phyloP scores from a whole-genome alignment of 2,888 invertebrate genomes.

The Cylloceria caligata region DNA sequence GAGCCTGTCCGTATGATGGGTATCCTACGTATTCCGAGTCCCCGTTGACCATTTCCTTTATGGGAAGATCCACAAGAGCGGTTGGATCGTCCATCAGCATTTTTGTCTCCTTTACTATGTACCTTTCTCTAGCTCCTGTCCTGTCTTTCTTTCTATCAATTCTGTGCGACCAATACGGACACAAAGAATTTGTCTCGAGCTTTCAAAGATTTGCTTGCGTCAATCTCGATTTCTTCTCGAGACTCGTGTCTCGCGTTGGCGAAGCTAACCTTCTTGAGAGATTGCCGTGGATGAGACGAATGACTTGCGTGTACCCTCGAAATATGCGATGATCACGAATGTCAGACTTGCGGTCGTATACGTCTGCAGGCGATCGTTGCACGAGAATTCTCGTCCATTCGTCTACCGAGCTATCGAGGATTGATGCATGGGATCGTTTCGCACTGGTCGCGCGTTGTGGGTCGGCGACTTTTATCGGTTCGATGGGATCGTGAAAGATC shows the following conservation, averaged over 20 bases:
- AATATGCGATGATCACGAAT: constrained; percentile 22
- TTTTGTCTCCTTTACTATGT: constrained; percentile 44
- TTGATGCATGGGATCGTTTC: constrained; percentile 71
- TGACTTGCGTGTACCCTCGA: constrained; percentile 6
- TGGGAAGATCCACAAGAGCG: constrained; percentile 39
- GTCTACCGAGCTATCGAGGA: constrained; percentile 63
- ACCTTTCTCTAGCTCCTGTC: background rate
- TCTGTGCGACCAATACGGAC: constrained; percentile 73
- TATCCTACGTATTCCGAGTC: constrained; percentile 26
- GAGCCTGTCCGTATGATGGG: background rate
- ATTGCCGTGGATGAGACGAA: constrained; percentile 17
- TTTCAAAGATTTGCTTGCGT: constrained; percentile 77
- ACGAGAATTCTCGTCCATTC: constrained; percentile 12
- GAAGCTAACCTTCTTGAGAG: constrained; percentile 17
- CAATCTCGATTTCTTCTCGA: constrained; percentile 41
- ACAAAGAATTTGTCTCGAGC: constrained; percentile 78
- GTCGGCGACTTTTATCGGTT: constrained; percentile 19
- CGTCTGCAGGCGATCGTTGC: background rate
- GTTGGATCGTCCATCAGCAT: constrained; percentile 73
- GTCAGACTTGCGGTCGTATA: background rate
- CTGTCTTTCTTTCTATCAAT: no score
- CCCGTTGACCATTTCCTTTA: constrained; percentile 54
- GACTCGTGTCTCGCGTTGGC: constrained; percentile 17
- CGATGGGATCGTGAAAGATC: constrained; percentile 38
- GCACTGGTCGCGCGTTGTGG: constrained; percentile 37